phyloP scores from a whole-genome alignment of 2,888 invertebrate species.

The Ditylenchus weischeri region DNA sequence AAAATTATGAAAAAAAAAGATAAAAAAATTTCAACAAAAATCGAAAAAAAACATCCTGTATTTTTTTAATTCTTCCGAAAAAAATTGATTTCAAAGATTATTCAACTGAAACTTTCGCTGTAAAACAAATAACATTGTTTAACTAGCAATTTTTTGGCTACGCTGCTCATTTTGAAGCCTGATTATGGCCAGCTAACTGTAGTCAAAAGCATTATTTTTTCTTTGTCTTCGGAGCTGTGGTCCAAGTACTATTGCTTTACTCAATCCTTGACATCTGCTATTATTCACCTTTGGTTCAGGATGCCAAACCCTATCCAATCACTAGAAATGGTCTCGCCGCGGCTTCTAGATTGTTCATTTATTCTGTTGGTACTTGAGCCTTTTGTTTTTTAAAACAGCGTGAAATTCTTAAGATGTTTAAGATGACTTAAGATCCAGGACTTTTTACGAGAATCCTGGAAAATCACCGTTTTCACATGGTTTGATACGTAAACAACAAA shows the following conservation, averaged over 20 bases:
- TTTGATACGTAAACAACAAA: constrained; percentile 43
- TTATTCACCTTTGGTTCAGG: constrained; percentile 78
- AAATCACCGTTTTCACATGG: constrained; percentile 50
- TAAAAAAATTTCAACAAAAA: too few species aligned
- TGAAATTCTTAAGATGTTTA: constrained; percentile 19
- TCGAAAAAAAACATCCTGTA: too few species aligned
- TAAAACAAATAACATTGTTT: too few species aligned
- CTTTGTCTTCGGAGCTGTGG: constrained; percentile 40
- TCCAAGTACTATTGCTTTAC: constrained; percentile 68
- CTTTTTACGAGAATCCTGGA: constrained; percentile 66
- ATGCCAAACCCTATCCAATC: constrained; percentile 62
- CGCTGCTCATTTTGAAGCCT: too few species aligned
- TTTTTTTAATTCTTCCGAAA: too few species aligned
- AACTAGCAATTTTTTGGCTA: too few species aligned
- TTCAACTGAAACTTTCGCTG: too few species aligned
- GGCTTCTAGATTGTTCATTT: constrained; percentile 77
- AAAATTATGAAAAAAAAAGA: too few species aligned
- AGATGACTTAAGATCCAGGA: constrained; percentile 79
- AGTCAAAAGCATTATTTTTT: constrained; percentile 24
- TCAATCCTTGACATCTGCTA: constrained; percentile 89
- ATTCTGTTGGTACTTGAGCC: constrained; percentile 72
- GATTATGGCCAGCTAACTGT: too few species aligned
- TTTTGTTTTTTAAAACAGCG: neutral
- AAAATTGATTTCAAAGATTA: too few species aligned
- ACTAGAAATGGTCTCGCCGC: constrained; percentile 59